These are phyloP conservation scores for Drosophila pruinosa DNA, from an alignment of 1,140 invertebrate species.

Conservation along the genomic window DNA sequence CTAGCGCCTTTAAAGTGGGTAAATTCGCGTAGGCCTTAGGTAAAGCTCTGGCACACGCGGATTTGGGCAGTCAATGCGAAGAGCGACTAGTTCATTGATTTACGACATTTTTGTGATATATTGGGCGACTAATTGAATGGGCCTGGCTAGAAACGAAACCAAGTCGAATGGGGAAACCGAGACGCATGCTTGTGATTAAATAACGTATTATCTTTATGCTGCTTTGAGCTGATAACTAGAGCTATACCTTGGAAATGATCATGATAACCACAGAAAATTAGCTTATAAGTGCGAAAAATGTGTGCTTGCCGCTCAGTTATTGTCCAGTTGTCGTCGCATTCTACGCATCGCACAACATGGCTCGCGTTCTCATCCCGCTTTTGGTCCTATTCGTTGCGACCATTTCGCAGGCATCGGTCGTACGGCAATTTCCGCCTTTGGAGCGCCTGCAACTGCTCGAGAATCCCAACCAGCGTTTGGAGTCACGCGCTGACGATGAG, in stretches of 20 bases:
- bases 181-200: constrained; percentile 30
- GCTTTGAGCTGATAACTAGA: constrained; percentile 39
- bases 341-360: constrained; percentile 47
- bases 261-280: background rate
- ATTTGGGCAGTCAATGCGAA: background rate
- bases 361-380: constrained; percentile 38
- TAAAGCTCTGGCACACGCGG: background rate
- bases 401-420: constrained; percentile 47
- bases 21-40: background rate
- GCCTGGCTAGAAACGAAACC: background rate
- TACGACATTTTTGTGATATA: background rate
- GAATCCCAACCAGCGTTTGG: constrained; percentile 46
- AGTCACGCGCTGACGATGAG: constrained; percentile 32
- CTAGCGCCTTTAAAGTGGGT: background rate
- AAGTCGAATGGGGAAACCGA: background rate
- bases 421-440: constrained; percentile 44
- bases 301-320: constrained; percentile 41
- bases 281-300: constrained; percentile 53
- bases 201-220: constrained; percentile 55
- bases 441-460: constrained; percentile 50
- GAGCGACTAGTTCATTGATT: background rate
- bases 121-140: constrained; percentile 5
- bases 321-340: constrained; percentile 43
- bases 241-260: background rate
- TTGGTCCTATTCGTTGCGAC: constrained; percentile 43